Evolutionary conservation across 2,797 vertebrate species (phyloP), one percentile per base, ranked within the genome.

Genomic region (Cossypha caffra): DNA sequence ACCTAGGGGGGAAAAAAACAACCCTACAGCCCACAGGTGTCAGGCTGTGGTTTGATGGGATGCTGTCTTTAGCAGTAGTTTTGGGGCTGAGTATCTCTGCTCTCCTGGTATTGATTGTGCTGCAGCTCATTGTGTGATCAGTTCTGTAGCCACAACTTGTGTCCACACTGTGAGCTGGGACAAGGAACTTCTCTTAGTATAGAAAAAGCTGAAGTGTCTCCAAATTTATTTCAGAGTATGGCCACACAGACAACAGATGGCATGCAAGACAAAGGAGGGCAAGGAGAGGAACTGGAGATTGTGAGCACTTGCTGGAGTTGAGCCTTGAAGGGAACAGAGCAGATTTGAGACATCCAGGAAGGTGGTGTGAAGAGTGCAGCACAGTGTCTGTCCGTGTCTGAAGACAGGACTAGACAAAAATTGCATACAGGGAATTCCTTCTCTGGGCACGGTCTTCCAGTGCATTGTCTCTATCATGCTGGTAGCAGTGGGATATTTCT

Each of bases 381-480:
- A 67, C 0, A 0, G 1, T n/a, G 24, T 61, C 13, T 59, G 33
- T 82, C 42, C 10, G 1, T 63, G 8, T 35, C 48, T 85, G 57
- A 57, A n/a, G 37, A 35, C 29, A 40, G 38, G 24, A 77, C 17
- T 45, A 38, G 55, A 72, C 48, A 67, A 73, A 51, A 81, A 43
- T 10, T 40, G 33, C 3, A 0, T 15, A 9, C 15, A 43, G 37
- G 35, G 58, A 77, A 20, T 50, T 40, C 31, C 28, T 86, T 58
- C 58, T 83, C 35, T 26, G 40, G 28, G 17, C 1, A 1, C 3
- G 0, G 23, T 38, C 47, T 75, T 64, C 37, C 68, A 54, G 26
- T 16, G 21, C 74, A 33, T 66, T 19, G 1, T 80, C 64, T 77
- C 18, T 0, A 0, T 80, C 4, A 0, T 51, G 76, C 35, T 37